Base-by-base conservation (phyloP, 2,113 vertebrate genomes). In the Petromus typicus region DNA sequence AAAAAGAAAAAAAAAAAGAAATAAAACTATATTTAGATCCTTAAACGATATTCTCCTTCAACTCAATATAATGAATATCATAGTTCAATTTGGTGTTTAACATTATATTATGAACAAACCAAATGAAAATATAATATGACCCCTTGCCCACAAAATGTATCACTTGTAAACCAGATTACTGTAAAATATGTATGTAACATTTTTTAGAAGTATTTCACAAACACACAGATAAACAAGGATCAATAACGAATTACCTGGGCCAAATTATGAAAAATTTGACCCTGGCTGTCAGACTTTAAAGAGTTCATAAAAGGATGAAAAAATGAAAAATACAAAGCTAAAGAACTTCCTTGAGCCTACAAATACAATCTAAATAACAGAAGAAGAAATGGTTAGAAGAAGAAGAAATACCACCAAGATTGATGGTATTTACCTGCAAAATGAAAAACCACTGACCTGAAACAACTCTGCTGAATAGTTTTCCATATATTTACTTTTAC, bases 1-100 rank as follows among this genome's bases (percentile, higher is more conserved):
- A 69, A 91, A 67, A 37, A 93, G 89, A n/a, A 71, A 67, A 37
- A 93, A 67, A 37, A 93, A 91, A n/a, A 71, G 4, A 63, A 91
- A 67, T 45, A 93, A 91, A 71, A 64, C 54, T 63, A 40, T 20
- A 71, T 67, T 83, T 90, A 95, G 34, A 7, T 82, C 45, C 81
- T 30, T 88, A 91, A 86, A 82, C 83, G 45, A 61, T 23, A 43
- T 43, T 11, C 51, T 64, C 84, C 12, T 37, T 64, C 51, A 61
- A n/a, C 37, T 91, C 14, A 64, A 37, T 45, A 10, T 64, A 78
- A 66, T 59, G 27, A 88, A 12, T 51, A 40, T 81, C 80, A 45
- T 57, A 54, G 45, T 85, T 84, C 57, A 69, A 14, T 17, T 90
- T 32, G 54, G 17, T 43, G 43, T n/a, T 84, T 69, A 32, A 3